These are phyloP conservation scores for Darevskia nairensis DNA, from an alignment of 2,797 vertebrate species.

Conservation along the genomic window DNA sequence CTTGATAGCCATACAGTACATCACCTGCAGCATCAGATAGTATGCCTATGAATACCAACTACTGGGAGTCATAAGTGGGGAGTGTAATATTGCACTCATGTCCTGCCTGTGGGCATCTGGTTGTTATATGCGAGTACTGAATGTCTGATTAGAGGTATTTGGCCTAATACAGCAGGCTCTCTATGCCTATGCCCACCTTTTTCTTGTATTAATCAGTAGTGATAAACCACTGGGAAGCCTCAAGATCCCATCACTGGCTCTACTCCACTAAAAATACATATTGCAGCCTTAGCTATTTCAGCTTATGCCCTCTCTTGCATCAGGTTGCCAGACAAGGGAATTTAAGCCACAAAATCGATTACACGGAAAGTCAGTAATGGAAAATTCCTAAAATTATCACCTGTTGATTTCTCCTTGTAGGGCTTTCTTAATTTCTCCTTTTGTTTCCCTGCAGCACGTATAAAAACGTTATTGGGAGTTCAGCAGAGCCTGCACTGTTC, in stretches of 20 bases:
- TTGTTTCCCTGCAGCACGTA: background rate
- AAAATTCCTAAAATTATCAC: background rate
- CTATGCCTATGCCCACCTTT: background rate
- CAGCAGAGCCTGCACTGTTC: background rate
- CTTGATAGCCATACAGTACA: too few relatives aligned
- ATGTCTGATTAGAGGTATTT: too few relatives aligned
- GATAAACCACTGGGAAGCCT: background rate
- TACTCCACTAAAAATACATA: background rate
- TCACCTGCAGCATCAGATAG: too few relatives aligned
- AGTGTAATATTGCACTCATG: too few relatives aligned
- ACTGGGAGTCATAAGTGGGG: too few relatives aligned
- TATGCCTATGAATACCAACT: too few relatives aligned
- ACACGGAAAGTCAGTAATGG: background rate
- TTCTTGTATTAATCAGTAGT: background rate
- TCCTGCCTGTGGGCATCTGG: too few relatives aligned
- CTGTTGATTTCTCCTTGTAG: background rate
- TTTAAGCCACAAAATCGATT: background rate
- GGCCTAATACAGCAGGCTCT: too few relatives aligned
- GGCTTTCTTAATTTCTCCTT: too few relatives aligned
- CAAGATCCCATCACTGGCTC: background rate
- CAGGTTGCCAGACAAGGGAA: background rate
- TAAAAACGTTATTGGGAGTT: background rate
- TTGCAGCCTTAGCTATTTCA: background rate
- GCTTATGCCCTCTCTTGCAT: background rate
- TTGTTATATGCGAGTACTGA: too few relatives aligned